Evolutionary conservation across 2,113 vertebrate species (phyloP), one percentile per base, ranked within the genome.

Genomic region (Lucifuga dentata): DNA sequence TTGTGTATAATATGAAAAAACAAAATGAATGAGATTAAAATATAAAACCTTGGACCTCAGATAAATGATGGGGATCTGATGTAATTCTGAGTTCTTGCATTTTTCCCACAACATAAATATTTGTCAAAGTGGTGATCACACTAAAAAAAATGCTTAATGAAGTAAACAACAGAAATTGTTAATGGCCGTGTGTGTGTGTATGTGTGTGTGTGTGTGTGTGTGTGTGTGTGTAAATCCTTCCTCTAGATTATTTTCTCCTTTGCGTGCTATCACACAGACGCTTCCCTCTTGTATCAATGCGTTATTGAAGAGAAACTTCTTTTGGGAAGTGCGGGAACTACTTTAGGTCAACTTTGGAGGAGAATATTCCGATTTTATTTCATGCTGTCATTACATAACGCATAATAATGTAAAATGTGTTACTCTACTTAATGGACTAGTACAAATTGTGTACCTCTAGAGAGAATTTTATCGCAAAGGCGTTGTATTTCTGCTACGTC

Each of bases 271-370:
- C 89, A 86, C 87, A 90, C 84, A 61, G 80, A 83, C 86, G 81
- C 77, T 86, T 86, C 86, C 81, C 79, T 86, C 84, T 78, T 53
- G 86, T 91, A 90, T 90, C 88, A 89, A 89, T 88, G 86, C 87
- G 88, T 90, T 86, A 90, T 88, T 89, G 84, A 91, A 83, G 81
- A 78, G 87, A 88, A 93, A 93, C 91, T 93, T 92, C 89, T 91
- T 92, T 90, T 88, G 81, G 91, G 91, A 93, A 92, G 87, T 89
- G 87, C 75, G 36, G 87, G 83, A 80, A 93, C 92, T 93, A 93
- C 81, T 92, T 91, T 90, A 32, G 38, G 48, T 64, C 49, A 86
- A 86, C 78, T 88, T 80, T 68, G 67, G 58, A 70, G 43, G 56
- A 10, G 29, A 64, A 41, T 51, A 0, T 16, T 15, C 1, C 13